phyloP scores from a whole-genome alignment of 2,888 invertebrate genomes.

The Heliconius hortense region DNA sequence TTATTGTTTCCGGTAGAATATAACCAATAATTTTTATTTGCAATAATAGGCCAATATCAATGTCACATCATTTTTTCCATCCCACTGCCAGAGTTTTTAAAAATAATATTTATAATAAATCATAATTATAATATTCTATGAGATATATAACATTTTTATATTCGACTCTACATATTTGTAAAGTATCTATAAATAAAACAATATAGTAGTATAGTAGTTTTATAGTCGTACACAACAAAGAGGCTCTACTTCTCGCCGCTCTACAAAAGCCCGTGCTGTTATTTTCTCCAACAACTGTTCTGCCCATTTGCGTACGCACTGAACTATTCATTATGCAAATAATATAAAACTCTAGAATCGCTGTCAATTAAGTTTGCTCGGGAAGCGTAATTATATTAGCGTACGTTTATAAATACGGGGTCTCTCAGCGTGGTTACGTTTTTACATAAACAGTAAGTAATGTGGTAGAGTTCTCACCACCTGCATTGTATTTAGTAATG shows the following conservation, averaged over 20 bases:
- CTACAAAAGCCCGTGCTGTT: constrained; percentile 20
- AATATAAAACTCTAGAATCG: constrained; percentile 21
- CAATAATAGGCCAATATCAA: too few relatives aligned
- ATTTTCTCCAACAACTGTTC: constrained; percentile 26
- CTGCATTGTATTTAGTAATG: constrained; percentile 20
- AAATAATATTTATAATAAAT: too few relatives aligned
- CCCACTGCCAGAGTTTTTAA: too few relatives aligned
- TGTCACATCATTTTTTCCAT: too few relatives aligned
- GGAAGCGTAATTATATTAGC: constrained; percentile 19
- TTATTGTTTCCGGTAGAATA: too few relatives aligned
- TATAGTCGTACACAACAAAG: background rate
- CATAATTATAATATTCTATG: too few relatives aligned
- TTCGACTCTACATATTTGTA: background rate
- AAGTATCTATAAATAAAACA: background rate
- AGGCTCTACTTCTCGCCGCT: background rate
- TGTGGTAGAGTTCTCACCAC: constrained; percentile 20
- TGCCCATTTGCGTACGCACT: constrained; percentile 32
- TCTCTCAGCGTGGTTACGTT: constrained; percentile 8
- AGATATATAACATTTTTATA: background rate
- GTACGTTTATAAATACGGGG: background rate
- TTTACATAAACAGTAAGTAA: constrained; percentile 2
- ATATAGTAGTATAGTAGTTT: background rate
- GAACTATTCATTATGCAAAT: constrained; percentile 31
- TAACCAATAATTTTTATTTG: too few relatives aligned
- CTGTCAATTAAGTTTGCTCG: constrained; percentile 27